These are phyloP conservation scores for Drosophila ezoana DNA, from an alignment of 2,888 invertebrate genomes.

Conservation along the genomic window DNA sequence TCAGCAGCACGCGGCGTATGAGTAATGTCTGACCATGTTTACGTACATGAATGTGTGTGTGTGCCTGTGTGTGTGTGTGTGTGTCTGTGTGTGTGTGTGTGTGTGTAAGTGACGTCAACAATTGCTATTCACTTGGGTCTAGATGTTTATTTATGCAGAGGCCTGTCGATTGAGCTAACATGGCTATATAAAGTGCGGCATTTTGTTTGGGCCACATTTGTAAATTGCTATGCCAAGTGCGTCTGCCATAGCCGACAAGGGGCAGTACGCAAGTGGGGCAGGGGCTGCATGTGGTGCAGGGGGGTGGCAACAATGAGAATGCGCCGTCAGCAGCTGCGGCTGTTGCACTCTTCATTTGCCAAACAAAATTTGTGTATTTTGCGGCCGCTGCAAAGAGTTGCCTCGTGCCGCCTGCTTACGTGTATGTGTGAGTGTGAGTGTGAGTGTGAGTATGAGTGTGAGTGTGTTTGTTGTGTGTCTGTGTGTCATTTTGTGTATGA, in stretches of 20 bases:
- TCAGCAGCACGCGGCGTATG: constrained; percentile 49
- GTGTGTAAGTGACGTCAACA: constrained; percentile 51
- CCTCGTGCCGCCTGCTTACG: background rate
- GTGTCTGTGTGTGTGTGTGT: background rate
- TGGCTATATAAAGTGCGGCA: constrained; percentile 39
- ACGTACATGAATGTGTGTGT: background rate
- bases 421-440: background rate
- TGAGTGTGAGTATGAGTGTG: no score
- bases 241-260: constrained; percentile 13
- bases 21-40: constrained; percentile 45
- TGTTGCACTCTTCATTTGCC: constrained; percentile 54
- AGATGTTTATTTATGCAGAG: constrained; percentile 33
- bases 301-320: background rate
- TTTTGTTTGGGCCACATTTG: constrained; percentile 39
- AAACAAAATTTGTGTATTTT: constrained; percentile 35
- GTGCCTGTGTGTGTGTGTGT: background rate
- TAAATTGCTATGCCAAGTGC: constrained; percentile 47
- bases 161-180: constrained; percentile 41
- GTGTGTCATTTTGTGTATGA: background rate
- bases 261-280: background rate
- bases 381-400: constrained; percentile 26
- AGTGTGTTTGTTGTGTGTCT: background rate
- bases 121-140: constrained; percentile 23
- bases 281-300: no score
- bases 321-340: constrained; percentile 45